Evolutionary conservation across 2,113 vertebrate genomes (phyloP).

Genomic region (Synodontis membranacea): DNA sequence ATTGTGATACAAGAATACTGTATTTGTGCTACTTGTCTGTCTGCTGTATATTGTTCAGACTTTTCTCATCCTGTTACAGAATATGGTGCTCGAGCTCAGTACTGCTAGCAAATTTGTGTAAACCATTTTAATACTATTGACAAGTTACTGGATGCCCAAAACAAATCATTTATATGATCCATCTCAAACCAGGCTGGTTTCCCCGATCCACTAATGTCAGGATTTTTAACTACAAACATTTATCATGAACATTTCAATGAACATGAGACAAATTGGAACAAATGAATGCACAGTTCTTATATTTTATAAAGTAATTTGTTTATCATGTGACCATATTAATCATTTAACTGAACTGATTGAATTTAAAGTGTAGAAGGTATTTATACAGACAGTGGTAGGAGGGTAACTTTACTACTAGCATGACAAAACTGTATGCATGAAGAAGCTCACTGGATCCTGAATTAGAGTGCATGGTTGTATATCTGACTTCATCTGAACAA

Average conservation of each 20-base stretch:
- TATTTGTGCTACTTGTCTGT: constrained; percentile 18
- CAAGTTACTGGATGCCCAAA: constrained; percentile 14
- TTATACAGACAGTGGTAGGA: constrained; percentile 10
- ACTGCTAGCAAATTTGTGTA: constrained; percentile 23
- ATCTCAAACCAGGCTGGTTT: constrained; percentile 8
- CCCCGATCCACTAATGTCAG: background rate
- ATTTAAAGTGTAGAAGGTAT: constrained; percentile 19
- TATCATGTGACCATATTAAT: background rate
- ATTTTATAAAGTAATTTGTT: background rate
- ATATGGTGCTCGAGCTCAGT: constrained; percentile 15
- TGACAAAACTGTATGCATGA: constrained; percentile 56
- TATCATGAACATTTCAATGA: background rate
- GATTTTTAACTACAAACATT: background rate
- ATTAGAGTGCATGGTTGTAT: constrained; percentile 51
- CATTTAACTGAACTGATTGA: constrained; percentile 16
- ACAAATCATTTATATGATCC: background rate
- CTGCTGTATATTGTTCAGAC: constrained; percentile 38
- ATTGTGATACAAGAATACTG: constrained; percentile 30
- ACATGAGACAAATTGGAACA: constrained; percentile 17
- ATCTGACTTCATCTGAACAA: constrained; percentile 42
- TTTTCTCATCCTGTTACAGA: constrained; percentile 31
- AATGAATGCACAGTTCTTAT: background rate
- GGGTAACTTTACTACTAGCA: constrained; percentile 40
- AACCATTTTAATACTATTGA: background rate
- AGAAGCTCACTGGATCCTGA: constrained; percentile 32